Evolutionary conservation across 2,888 invertebrate genomes (phyloP).

Genomic region (Ischnus inquisitorius): DNA sequence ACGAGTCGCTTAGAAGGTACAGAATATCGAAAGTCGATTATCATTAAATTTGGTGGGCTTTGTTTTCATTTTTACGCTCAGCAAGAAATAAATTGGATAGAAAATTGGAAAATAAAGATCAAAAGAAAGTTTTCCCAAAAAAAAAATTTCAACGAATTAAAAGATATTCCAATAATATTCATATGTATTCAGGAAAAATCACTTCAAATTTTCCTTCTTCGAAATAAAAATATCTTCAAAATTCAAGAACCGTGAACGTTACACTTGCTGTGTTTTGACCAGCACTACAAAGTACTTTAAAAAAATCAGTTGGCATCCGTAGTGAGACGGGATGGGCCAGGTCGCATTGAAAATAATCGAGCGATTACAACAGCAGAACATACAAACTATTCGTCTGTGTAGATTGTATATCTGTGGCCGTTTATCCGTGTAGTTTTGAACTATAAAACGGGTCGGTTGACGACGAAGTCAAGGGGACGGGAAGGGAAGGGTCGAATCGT

Average conservation of each 20-base stretch:
- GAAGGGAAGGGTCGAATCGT: slow-evolving; percentile 50
- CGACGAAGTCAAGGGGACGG: neutral
- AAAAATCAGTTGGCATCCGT: slow-evolving; percentile 11
- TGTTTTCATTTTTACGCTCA: too few species aligned
- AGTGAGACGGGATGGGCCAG: slow-evolving; percentile 75
- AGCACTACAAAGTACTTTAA: neutral
- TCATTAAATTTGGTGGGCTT: too few species aligned
- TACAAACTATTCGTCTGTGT: neutral
- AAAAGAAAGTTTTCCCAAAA: too few species aligned
- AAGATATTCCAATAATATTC: too few species aligned
- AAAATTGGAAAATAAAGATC: too few species aligned
- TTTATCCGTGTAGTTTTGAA: slow-evolving; percentile 30
- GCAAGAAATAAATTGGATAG: too few species aligned
- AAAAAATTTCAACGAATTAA: too few species aligned
- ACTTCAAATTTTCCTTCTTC: too few species aligned
- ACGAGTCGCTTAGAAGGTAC: neutral
- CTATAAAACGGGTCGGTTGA: slow-evolving; percentile 3
- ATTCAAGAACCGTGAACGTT: neutral
- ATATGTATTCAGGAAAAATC: too few species aligned
- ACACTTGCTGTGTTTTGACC: neutral
- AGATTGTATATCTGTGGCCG: neutral
- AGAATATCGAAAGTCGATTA: neutral
- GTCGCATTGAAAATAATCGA: slow-evolving; percentile 77
- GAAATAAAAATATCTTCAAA: neutral
- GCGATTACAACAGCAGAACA: slow-evolving; percentile 30